Base-by-base conservation (phyloP, 2,888 invertebrate species). In the Tetheella fluctuosa region DNA sequence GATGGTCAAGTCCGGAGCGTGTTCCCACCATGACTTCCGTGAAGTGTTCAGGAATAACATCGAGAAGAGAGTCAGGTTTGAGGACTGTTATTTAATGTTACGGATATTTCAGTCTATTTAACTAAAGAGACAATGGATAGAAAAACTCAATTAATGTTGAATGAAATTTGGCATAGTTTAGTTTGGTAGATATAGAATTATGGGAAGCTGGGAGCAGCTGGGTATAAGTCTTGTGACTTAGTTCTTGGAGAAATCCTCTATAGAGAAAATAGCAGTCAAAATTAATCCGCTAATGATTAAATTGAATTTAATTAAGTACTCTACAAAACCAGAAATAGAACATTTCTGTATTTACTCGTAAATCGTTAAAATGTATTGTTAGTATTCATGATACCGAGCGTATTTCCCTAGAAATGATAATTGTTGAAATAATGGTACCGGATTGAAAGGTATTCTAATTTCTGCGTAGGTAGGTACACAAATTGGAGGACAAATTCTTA, bases 1-100 rank as follows among this genome's bases (percentile, higher is more conserved):
- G 90, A 99, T 99, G 97, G 99, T 99, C 58, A 97, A 97, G 80
- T 98, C 99, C 59, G 99, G 99, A 52, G 99, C 99, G 68, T 99
- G 99, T 90, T 99, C 99, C 55, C 98, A 98, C 79, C 97, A 99
- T 90, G 99, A 99, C 94, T 99, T 99, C 93, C 96, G 99, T 73
- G 99, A 99, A 94, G 99, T 99, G 62, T 93, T 93, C 84, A 86
- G 98, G 88, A 98, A 98, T 89, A 99, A 99, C 92, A 98, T 99
- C 83, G 99, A 99, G 91, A 99, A 99, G 93, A 95, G 99, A 89
- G 98, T 99, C 87, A 96, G 97, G 97, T 96, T 93, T 81, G 85
- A 66, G 65, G 63, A 63, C 59, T 65, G 54, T 30, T 64, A 65
- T 54, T 63, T 60, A 25, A 25, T 25, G 25, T 4, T 25, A 25